These are phyloP conservation scores for honey bee (Apis mellifera) DNA, from an alignment of 1,140 invertebrate genomes.

Conservation along the genomic window Amel_HAv3.1 CM009942.2:9928001-9928500, in stretches of 20 bases:
- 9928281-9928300: slow-evolving; percentile 29
- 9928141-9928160: slow-evolving; percentile 23
- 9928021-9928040: slow-evolving; percentile 44
- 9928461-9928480: neutral
- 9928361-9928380: neutral
- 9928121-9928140: slow-evolving; percentile 22
- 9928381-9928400: slow-evolving; percentile 7
- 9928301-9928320: neutral
- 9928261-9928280: slow-evolving; percentile 34
- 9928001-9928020: slow-evolving; percentile 62
- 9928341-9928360: neutral
- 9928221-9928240: neutral
- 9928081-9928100: neutral
- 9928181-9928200: slow-evolving; percentile 40
- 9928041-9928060: slow-evolving; percentile 59
- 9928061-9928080: slow-evolving; percentile 64
- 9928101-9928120: slow-evolving; percentile 9
- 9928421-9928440: neutral
- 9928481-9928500: no score
- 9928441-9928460: neutral
- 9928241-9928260: slow-evolving; percentile 39
- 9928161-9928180: slow-evolving; percentile 29
- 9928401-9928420: neutral
- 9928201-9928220: neutral
- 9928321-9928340: slow-evolving; percentile 35